Evolutionary conservation across 1,140 invertebrate species (phyloP).

Genomic region (Lasioglossum albipes): DNA sequence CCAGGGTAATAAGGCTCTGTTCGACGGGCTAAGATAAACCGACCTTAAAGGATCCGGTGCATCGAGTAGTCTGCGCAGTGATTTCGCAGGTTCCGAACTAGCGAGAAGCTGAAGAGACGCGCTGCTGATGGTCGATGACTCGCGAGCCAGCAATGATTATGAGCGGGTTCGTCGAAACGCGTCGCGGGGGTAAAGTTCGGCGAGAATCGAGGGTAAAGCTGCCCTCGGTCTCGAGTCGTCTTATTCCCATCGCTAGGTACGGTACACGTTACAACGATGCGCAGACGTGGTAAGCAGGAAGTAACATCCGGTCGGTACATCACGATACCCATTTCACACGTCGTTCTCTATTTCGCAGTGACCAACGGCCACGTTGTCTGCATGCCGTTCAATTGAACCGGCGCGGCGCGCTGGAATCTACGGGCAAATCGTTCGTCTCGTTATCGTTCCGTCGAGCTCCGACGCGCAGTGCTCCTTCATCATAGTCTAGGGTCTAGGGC

Average conservation of each 20-base stretch:
- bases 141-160: too few species aligned
- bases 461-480: neutral
- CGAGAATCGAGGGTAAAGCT: too few species aligned
- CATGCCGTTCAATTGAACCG: conserved; percentile 48
- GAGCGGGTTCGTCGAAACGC: too few species aligned
- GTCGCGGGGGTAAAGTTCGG: too few species aligned
- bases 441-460: conserved; percentile 17
- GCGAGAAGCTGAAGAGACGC: too few species aligned
- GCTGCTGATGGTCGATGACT: too few species aligned
- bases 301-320: conserved; percentile 72
- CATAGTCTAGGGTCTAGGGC: too few species aligned
- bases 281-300: conserved; percentile 74
- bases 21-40: too few species aligned
- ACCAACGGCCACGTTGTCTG: conserved; percentile 46
- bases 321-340: conserved; percentile 57
- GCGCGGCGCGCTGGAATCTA: conserved; percentile 13
- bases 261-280: conserved; percentile 49
- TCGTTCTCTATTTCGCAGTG: conserved; percentile 54
- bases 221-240: conserved; percentile 13
- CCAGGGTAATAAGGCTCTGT: too few species aligned
- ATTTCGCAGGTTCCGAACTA: too few species aligned
- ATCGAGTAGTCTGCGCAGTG: too few species aligned
- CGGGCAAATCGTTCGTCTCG: conserved; percentile 46
- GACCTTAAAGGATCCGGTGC: too few species aligned
- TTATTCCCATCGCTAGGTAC: conserved; percentile 45